Evolutionary conservation across 2,888 invertebrate species (phyloP), one percentile per base, ranked within the genome.

Genomic region (Lasioglossum malachurum): DNA sequence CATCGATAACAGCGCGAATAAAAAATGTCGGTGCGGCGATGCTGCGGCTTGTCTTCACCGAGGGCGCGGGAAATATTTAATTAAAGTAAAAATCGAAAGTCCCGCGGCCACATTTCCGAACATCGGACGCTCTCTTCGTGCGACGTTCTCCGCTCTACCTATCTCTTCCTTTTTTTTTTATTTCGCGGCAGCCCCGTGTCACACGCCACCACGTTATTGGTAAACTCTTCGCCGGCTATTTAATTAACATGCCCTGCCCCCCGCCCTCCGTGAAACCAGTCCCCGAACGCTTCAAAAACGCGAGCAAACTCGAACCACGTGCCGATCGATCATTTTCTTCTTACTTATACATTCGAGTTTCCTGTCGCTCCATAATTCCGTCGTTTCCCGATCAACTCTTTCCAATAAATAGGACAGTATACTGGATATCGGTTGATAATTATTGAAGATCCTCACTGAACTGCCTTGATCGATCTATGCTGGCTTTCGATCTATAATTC

Each of bases 81-180:
- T 95, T 94, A 95, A 94, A 92, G 93, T 90, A 93, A 94, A 94
- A 94, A 93, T 93, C 93, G 92, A 93, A 94, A 94, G 94, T 93
- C 89, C 69, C 93, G 93, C 86, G 93, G 93, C 92, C 88, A 85
- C 90, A 88, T 89, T 91, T 91, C 88, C 91, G 91, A 89, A 71
- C n/a, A 90, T 76, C 82, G 89, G 88, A 83, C 88, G 79, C 88
- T 84, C 87, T 87, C 78, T 89, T 69, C 38, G 3, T 12, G 90
- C 80, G 84, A 88, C 87, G 86, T 92, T 91, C 69, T 38, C 64
- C 7, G 80, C 81, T 41, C 10, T 78, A 3, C 8, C 67, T 35
- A 0, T 35, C 19, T 35, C 10, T 23, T 23, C 23, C 35, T 35
- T 10, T 67, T 67, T 69, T 38, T 69, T 69, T 38, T 69, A 69